Base-by-base conservation (phyloP, 2,797 vertebrate species). In the Dendrocincla fuliginosa region DNA sequence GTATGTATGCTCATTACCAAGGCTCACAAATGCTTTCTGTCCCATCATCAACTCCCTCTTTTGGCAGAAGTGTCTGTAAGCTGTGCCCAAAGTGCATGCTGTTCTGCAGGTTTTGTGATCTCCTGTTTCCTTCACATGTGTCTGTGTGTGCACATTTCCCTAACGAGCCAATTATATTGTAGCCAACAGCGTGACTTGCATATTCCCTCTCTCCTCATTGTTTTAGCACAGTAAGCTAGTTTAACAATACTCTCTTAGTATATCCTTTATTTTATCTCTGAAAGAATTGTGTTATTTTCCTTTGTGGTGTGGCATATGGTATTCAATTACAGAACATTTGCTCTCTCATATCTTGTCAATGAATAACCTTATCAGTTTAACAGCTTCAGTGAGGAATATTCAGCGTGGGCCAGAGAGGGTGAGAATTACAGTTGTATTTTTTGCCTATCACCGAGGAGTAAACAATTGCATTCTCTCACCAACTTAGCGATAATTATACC, bases 341-440 rank as follows among this genome's bases (percentile, higher is more conserved):
- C 70, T 79, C 49, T 84, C 94, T 91, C 67, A 17, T 73, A 46
- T 65, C 85, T 90, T 79, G 67, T 69, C 89, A 84, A 16, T 64
- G 67, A 94, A 69, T 55, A 85, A 49, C 83, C 52, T 73, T 87
- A 63, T 85, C 83, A 70, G 56, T 79, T 64, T 60, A 93, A 59
- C 10, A 4, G 53, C 55, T 81, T 92, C 25, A 3, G 35, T 0
- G 1, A 60, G 53, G 68, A 90, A 60, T 76, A 56, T 56, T 78
- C 83, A 74, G 59, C 44, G 20, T 1, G 4, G 87, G 39, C 73
- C 83, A 79, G 59, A 61, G 28, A 89, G 53, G 47, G 49, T 52
- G 53, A 87, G 71, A 88, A 60, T 60, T 37, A n/a, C 0, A 0
- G 24, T n/a, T 57, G 39, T 28, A 6, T 16, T 86, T 84, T 89